Evolutionary conservation across 2,888 invertebrate species (phyloP).

Genomic region (Latheticus oryzae): DNA sequence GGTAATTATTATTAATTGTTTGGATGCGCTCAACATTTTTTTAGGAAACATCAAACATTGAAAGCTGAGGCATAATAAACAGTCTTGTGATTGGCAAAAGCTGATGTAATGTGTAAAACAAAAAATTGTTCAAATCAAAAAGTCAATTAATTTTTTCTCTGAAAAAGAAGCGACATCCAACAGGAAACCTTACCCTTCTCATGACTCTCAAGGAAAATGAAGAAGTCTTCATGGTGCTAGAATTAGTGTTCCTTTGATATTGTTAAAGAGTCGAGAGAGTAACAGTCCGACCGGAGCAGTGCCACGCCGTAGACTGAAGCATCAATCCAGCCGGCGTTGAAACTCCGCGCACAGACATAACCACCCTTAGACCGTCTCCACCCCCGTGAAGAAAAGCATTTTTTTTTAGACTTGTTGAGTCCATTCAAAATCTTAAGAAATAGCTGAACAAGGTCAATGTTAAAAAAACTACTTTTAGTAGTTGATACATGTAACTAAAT

Average conservation of each 20-base stretch:
- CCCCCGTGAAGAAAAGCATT: too few species aligned
- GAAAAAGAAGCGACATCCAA: constrained; percentile 42
- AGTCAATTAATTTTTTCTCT: constrained; percentile 7
- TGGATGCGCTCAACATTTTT: too few species aligned
- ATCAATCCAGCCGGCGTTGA: constrained; percentile 23
- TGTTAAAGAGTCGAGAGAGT: constrained; percentile 9
- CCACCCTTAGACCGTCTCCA: not conserved
- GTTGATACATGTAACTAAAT: too few species aligned
- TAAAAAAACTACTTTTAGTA: too few species aligned
- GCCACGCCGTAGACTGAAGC: constrained; percentile 52
- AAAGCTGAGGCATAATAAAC: constrained; percentile 22
- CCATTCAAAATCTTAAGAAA: constrained; percentile 1
- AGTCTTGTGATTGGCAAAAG: constrained; percentile 25
- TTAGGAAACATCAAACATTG: constrained; percentile 14
- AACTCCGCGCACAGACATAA: constrained; percentile 29
- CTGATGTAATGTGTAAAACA: constrained; percentile 16
- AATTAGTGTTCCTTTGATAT: not conserved
- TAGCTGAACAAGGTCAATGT: not conserved
- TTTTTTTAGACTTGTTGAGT: too few species aligned
- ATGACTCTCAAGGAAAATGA: constrained; percentile 82
- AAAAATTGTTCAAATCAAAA: constrained; percentile 10
- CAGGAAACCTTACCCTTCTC: constrained; percentile 76
- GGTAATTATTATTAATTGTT: too few species aligned
- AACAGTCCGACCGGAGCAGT: constrained; percentile 38
- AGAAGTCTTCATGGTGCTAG: constrained; percentile 78